Evolutionary conservation across 1,140 invertebrate species (phyloP).

Genomic region (Rhyzopertha dominica): DNA sequence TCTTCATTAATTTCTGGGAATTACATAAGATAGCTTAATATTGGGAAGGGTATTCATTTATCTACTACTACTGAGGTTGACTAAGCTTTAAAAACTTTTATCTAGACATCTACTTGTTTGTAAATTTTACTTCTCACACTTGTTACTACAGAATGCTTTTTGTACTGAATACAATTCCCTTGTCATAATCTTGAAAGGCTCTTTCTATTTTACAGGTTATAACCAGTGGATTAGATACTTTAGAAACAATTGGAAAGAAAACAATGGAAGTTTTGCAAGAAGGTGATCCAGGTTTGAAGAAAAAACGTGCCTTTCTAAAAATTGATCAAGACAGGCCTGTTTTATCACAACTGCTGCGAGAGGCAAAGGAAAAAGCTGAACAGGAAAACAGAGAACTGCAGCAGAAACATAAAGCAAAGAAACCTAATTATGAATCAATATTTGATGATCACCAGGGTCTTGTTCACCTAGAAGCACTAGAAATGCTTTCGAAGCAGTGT

Average conservation of each 20-base stretch:
- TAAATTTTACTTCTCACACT: too few relatives aligned
- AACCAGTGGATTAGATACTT: constrained; percentile 75
- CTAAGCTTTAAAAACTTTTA: too few relatives aligned
- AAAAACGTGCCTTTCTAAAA: constrained; percentile 72
- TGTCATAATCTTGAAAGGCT: too few relatives aligned
- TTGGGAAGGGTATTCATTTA: too few relatives aligned
- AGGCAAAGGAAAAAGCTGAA: constrained; percentile 78
- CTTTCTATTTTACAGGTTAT: too few relatives aligned
- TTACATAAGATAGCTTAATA: too few relatives aligned
- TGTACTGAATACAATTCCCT: too few relatives aligned
- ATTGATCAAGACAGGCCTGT: constrained; percentile 55
- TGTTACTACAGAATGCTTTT: too few relatives aligned
- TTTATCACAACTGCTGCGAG: constrained; percentile 66
- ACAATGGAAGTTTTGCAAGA: constrained; percentile 90
- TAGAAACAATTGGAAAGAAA: constrained; percentile 89
- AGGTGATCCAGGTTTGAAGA: constrained; percentile 79
- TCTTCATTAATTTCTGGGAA: too few relatives aligned
- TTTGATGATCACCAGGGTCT: constrained; percentile 87
- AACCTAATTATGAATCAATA: constrained; percentile 72
- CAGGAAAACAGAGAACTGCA: constrained; percentile 59
- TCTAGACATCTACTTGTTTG: too few relatives aligned
- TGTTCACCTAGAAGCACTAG: constrained; percentile 82
- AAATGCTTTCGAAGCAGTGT: constrained; percentile 82
- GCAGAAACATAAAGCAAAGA: constrained; percentile 53
- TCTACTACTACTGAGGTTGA: too few relatives aligned